phyloP scores from a whole-genome alignment of 1,140 invertebrate species.

The Matsumurasca onukii region DNA sequence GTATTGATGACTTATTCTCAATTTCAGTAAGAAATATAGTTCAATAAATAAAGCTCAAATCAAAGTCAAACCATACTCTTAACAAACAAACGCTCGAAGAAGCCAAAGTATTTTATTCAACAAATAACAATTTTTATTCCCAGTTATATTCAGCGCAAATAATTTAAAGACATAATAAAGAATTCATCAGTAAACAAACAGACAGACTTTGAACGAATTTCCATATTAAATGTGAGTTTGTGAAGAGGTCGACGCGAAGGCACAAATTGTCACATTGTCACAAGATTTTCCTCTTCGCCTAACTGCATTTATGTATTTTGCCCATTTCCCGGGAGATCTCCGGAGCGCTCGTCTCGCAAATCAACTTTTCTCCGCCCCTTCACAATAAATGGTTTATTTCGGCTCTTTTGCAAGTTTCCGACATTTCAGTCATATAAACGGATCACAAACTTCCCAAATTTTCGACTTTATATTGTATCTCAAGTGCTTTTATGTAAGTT shows the following conservation, averaged over 20 bases:
- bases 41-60: too few species aligned
- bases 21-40: too few species aligned
- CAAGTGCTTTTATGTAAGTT: neutral
- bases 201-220: constrained; percentile 16
- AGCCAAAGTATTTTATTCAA: neutral
- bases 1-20: too few species aligned
- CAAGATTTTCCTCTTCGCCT: constrained; percentile 17
- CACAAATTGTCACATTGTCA: constrained; percentile 13
- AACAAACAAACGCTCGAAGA: neutral
- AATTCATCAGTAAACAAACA: neutral
- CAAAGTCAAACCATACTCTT: too few species aligned
- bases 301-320: constrained; percentile 26
- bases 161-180: constrained; percentile 16
- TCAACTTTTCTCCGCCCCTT: constrained; percentile 17
- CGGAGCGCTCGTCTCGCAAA: neutral
- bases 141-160: neutral
- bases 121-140: neutral
- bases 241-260: neutral
- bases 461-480: too few species aligned
- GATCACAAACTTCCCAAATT: too few species aligned
- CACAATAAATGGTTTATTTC: constrained; percentile 24
- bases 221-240: constrained; percentile 25
- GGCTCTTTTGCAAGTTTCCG: neutral
- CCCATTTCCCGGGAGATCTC: constrained; percentile 23
- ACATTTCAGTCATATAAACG: neutral